phyloP scores from a whole-genome alignment of 2,113 vertebrate genomes.

The Cebidichthys violaceus region DNA sequence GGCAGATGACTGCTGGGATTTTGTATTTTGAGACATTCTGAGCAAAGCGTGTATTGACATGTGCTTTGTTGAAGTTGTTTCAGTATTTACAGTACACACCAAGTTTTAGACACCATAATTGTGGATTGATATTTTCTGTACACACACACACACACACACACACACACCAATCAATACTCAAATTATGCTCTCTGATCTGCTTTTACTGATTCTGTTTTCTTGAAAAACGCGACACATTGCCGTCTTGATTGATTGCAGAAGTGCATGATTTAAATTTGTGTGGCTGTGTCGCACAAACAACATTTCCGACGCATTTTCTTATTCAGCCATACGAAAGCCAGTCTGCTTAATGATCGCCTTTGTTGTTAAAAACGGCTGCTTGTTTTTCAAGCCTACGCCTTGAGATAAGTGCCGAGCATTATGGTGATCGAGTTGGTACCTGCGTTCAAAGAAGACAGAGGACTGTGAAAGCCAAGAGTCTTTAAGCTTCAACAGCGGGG shows the following conservation, averaged over 20 bases:
- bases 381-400: conserved; percentile 51
- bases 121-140: conserved; percentile 24
- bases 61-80: background rate
- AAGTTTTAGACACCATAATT: background rate
- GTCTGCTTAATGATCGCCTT: conserved; percentile 35
- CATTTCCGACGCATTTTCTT: conserved; percentile 32
- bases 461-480: background rate
- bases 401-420: conserved; percentile 55
- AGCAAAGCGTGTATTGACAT: background rate
- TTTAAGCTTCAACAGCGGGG: conserved; percentile 1
- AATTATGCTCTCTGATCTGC: conserved; percentile 5
- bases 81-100: background rate
- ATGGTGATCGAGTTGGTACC: conserved; percentile 25
- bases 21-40: background rate
- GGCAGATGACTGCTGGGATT: background rate
- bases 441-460: conserved; percentile 46
- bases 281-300: background rate
- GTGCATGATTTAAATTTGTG: conserved; percentile 19
- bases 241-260: conserved; percentile 30
- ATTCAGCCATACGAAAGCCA: conserved; percentile 32
- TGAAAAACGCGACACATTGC: conserved; percentile 15
- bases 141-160: background rate
- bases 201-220: background rate
- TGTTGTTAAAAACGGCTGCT: conserved; percentile 42
- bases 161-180: conserved; percentile 8